These are phyloP conservation scores for Sphaeramia orbicularis DNA, from an alignment of 2,797 vertebrate species.

Conservation along the genomic window DNA sequence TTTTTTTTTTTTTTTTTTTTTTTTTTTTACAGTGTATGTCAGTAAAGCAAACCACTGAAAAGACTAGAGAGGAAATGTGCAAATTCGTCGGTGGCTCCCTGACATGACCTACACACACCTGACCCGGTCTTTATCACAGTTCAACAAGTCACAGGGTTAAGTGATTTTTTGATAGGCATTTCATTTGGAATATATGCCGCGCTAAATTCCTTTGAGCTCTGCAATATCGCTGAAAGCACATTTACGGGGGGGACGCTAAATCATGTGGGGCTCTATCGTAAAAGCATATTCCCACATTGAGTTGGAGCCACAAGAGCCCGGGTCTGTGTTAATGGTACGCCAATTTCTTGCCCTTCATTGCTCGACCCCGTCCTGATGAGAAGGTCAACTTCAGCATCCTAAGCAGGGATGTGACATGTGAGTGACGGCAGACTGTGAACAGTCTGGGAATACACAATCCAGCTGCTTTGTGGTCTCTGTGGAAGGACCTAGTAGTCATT, in stretches of 20 bases:
- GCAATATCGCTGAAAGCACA: slow-evolving; percentile 58
- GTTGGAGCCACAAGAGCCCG: slow-evolving; percentile 15
- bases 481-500: neutral
- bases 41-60: too few species aligned
- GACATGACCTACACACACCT: slow-evolving; percentile 24
- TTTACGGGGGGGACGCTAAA: slow-evolving; percentile 61
- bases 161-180: slow-evolving; percentile 56
- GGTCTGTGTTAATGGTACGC: slow-evolving; percentile 25
- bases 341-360: slow-evolving; percentile 33
- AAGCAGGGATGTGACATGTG: slow-evolving; percentile 18
- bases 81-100: slow-evolving; percentile 30
- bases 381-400: slow-evolving; percentile 45
- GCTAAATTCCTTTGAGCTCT: slow-evolving; percentile 48
- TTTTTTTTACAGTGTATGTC: too few species aligned
- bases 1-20: too few species aligned
- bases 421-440: slow-evolving; percentile 25
- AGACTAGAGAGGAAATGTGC: neutral
- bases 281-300: slow-evolving; percentile 49
- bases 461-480: neutral
- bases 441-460: slow-evolving; percentile 22
- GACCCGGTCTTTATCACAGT: slow-evolving; percentile 28
- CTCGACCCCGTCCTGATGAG: slow-evolving; percentile 26
- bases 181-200: slow-evolving; percentile 49
- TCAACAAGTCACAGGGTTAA: slow-evolving; percentile 44
- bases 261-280: slow-evolving; percentile 45